Conservation (phyloP, 2,113 vertebrate genomes). For the Nesoenas mayeri region DNA sequence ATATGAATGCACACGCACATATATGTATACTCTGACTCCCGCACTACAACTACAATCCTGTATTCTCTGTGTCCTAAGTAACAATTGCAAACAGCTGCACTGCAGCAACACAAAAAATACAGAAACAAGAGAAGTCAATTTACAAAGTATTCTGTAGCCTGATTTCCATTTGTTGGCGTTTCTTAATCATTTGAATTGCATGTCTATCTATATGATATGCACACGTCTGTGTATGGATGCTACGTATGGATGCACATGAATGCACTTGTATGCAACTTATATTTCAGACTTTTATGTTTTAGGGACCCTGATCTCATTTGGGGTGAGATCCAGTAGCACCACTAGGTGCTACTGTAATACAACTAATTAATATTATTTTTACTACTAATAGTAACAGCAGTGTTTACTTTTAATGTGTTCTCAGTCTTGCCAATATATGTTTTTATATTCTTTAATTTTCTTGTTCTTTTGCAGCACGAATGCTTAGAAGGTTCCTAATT, state of each 20-base stretch:
- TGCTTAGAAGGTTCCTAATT: constrained; percentile 36
- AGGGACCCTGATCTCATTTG: constrained; percentile 1
- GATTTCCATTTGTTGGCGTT: background rate
- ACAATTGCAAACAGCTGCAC: background rate
- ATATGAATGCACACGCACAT: background rate
- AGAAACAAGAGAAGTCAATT: background rate
- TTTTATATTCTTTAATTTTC: constrained; percentile 29
- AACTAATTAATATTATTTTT: constrained; percentile 68
- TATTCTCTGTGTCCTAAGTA: background rate
- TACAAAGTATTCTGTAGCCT: background rate
- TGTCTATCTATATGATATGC: background rate
- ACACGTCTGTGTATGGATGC: rapidly evolving
- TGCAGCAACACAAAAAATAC: background rate
- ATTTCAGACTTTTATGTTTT: background rate
- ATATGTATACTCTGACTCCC: background rate
- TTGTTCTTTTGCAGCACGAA: constrained; percentile 1
- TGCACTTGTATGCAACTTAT: background rate
- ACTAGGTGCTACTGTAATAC: constrained; percentile 73
- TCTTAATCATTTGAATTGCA: background rate
- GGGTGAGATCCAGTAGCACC: constrained; percentile 48
- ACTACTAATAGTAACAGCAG: constrained; percentile 11
- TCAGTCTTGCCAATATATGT: background rate
- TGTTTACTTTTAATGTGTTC: background rate
- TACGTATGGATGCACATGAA: background rate
- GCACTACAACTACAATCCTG: background rate